Evolutionary conservation across 2,113 vertebrate species (phyloP), one percentile per base, ranked within the genome.

Genomic region (Spizaetus ornatus): DNA sequence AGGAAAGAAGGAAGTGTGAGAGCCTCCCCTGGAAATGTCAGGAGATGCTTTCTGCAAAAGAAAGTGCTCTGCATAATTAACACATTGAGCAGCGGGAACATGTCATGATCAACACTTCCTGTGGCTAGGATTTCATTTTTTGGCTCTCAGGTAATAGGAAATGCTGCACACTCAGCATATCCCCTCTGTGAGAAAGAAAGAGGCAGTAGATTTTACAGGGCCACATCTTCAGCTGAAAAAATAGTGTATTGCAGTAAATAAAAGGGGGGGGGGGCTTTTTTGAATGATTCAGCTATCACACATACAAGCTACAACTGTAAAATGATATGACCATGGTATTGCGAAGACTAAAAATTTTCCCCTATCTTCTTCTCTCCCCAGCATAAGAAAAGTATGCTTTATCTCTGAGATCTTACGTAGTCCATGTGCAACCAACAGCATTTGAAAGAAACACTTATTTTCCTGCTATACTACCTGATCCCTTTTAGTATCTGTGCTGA

Each of bases 61-160:
- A 21, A 38, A 12, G 27, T 16, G 69, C n/a, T 16, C n/a, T 52
- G 67, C 23, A 3, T 6, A 8, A 19, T 14, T 27, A 36, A 10
- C 66, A 17, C 15, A 2, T 8, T 3, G 65, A 3, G 31, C 31
- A 16, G 32, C 25, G 25, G 8, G 22, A 36, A 20, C 36, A 4
- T 7, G 70, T 13, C 27, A 3, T 4, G 27, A 5, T 13, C n/a
- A 8, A 1, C 3, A 13, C 36, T 14, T 3, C 70, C 50, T 4
- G 50, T 3, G 48, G 48, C 16, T 17, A 17, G 50, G 48, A 10
- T 17, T 9, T 13, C 50, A 3, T 13, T 4, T 23, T 50, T 13
- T 13, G 20, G 48, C 70, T 23, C 36, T 32, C 4, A 4, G 50
- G 36, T 21, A 53, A 5, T 11, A 38, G 16, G 48, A 13, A 23